Percentiles rank a stretch among this genome's conserved stretches.
Evolutionary conservation across 2,888 invertebrate genomes (phyloP).

Genomic region (Caenorhabditis sp.): DNA sequence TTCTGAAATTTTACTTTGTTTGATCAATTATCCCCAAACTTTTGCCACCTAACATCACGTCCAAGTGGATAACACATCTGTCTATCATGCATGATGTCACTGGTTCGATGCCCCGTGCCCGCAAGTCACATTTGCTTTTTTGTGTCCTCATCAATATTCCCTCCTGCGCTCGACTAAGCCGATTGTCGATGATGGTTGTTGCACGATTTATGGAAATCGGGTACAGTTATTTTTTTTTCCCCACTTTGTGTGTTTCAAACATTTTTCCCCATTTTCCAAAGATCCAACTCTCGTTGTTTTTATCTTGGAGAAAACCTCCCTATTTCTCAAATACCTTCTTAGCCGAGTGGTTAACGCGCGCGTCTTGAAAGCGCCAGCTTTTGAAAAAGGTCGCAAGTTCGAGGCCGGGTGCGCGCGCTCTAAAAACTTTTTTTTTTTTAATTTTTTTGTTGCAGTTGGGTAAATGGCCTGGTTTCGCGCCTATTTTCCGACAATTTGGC

Average conservation of each 20-base stretch:
- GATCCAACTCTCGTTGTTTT: too few relatives aligned
- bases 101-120: too few relatives aligned
- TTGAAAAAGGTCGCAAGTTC: too few relatives aligned
- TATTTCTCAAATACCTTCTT: not conserved
- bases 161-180: not conserved
- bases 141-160: not conserved
- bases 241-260: not conserved
- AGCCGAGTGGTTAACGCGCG: too few relatives aligned
- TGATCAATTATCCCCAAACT: too few relatives aligned
- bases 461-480: conserved; percentile 19
- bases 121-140: not conserved
- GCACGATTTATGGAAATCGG: not conserved
- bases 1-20: too few relatives aligned
- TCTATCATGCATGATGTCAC: too few relatives aligned
- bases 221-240: not conserved
- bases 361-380: not conserved
- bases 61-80: too few relatives aligned
- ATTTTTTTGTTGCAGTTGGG: not conserved
- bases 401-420: too few relatives aligned
- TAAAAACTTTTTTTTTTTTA: too few relatives aligned
- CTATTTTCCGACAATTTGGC: conserved; percentile 47
- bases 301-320: too few relatives aligned
- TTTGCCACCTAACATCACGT: too few relatives aligned
- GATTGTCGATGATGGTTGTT: not conserved
- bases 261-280: not conserved